Conservation (phyloP, 2,888 invertebrate genomes). For the Lobophora halterata region DNA sequence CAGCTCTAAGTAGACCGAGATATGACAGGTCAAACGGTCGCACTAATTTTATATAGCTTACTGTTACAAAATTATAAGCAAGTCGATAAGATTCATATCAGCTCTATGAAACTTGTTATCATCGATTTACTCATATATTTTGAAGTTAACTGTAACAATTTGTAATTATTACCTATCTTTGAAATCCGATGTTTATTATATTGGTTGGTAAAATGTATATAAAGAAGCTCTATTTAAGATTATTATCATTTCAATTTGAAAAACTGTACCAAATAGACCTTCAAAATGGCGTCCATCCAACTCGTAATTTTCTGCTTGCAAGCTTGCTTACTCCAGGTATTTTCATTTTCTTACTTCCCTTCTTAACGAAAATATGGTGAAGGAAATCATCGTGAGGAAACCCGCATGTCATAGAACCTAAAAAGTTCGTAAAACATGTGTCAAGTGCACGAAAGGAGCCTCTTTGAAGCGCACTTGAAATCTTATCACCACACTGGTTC, state of each 20-base stretch:
- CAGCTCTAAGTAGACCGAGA: not conserved
- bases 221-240: conserved; percentile 4
- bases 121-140: not conserved
- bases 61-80: conserved; percentile 7
- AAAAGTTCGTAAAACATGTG: too few species aligned
- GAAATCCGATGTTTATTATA: conserved; percentile 8
- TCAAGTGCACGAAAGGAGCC: too few species aligned
- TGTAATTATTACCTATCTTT: conserved; percentile 5
- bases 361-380: too few species aligned
- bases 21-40: conserved; percentile 1
- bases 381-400: too few species aligned
- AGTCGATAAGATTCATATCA: conserved; percentile 5
- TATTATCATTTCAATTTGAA: conserved; percentile 6
- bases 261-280: not conserved
- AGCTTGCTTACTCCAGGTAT: conserved; percentile 11
- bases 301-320: conserved; percentile 1
- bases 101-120: conserved; percentile 12
- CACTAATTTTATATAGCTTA: conserved; percentile 7
- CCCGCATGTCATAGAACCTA: too few species aligned
- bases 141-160: not conserved
- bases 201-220: conserved; percentile 10
- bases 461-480: too few species aligned
- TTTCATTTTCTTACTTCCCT: not conserved
- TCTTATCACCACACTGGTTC: too few species aligned
- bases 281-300: conserved; percentile 2